Evolutionary conservation across 2,888 invertebrate genomes (phyloP), one percentile per base, ranked within the genome.

Genomic region (Podabrus alpinus): DNA sequence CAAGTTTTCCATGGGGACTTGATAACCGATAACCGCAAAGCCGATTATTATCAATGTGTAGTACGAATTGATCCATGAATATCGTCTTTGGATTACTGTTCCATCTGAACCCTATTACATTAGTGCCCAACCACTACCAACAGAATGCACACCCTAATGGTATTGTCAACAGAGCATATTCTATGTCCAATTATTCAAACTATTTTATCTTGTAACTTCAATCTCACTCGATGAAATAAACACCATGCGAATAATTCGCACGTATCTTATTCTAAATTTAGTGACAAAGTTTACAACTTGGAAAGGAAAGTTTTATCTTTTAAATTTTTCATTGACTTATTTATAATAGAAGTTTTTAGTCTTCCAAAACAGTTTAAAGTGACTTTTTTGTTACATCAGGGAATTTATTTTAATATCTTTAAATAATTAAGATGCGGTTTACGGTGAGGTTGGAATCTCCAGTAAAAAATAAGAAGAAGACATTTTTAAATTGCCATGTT

Each of bases 11-110:
- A 21, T 29, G 75, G 70, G 71, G 70, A 74, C 66, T 78, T 77
- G n/a, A n/a, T n/a, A n/a, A n/a, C n/a, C 71, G 67, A 74, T 74
- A 72, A 68, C 77, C 77, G 11, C 77, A 79, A 79, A 77, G 74
- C 77, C 72, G 78, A 79, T 79, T 79, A 79, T 59, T 68, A 79
- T 79, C 76, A 76, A 69, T 60, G 66, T 13, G 68, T 21, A 69
- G 73, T 68, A 77, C 77, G 73, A 77, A 75, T 73, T 75, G 69
- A 66, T 79, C 71, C 11, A 15, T 60, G 66, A 73, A 77, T 75
- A 77, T 75, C 78, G 72, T 61, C 71, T 68, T 19, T 66, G 72
- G 72, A 72, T 75, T 75, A 75, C 69, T 60, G 69, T 69, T 61
- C 66, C 61, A 69, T 59, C 60, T 9, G 11, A 62, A 62, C 62